Conservation (phyloP, 2,797 vertebrate genomes). For the Cercopithecus diana region DNA sequence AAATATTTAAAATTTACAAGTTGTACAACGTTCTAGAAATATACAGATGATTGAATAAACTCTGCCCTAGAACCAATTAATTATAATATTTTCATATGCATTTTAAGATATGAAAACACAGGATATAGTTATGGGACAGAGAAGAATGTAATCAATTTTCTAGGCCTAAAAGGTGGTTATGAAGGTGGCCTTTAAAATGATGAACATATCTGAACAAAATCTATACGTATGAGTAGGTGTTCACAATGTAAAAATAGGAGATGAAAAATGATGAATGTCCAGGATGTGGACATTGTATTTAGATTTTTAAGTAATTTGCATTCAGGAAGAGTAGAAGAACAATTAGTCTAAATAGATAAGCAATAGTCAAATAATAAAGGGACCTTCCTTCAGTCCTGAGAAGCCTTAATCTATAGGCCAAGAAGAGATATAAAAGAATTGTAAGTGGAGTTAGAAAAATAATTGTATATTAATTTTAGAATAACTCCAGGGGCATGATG, state of each 20-base stretch:
- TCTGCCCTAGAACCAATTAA: neutral
- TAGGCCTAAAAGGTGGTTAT: neutral
- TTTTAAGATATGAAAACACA: neutral
- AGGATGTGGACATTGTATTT: neutral
- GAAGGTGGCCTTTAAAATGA: neutral
- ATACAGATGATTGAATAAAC: neutral
- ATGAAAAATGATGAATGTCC: neutral
- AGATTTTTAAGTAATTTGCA: neutral
- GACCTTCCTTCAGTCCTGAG: neutral
- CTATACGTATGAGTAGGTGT: neutral
- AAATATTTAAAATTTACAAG: constrained; percentile 28
- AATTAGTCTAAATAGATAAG: neutral
- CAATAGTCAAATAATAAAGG: neutral
- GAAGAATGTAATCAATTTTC: neutral
- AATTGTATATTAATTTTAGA: neutral
- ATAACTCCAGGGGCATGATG: neutral
- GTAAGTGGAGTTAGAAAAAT: neutral
- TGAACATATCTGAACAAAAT: neutral
- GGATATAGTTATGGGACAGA: neutral
- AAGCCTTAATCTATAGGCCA: neutral
- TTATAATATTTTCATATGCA: neutral
- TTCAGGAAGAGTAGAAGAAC: neutral
- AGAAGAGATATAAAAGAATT: neutral
- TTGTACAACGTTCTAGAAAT: neutral
- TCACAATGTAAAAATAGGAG: neutral